Evolutionary conservation across 2,797 vertebrate genomes (phyloP).

Genomic region (Lindbergichthys nudifrons): DNA sequence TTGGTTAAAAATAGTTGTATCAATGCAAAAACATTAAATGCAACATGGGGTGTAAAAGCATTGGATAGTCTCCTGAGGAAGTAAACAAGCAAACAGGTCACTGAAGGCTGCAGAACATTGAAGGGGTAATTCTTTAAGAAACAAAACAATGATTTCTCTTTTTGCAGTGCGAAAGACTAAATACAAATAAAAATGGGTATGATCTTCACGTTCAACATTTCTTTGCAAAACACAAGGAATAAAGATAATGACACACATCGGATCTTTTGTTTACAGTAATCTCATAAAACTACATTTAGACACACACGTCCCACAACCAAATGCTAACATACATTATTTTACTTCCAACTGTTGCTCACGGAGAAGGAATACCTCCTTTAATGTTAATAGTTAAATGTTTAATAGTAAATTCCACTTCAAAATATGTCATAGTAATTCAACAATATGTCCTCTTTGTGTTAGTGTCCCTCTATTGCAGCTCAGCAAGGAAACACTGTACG

Average conservation of each 20-base stretch:
- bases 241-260: constrained; percentile 20
- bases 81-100: constrained; percentile 27
- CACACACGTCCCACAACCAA: constrained; percentile 13
- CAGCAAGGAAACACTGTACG: not conserved
- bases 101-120: constrained; percentile 19
- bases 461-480: not conserved
- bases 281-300: constrained; percentile 15
- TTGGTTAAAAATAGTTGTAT: constrained; percentile 37
- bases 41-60: constrained; percentile 25
- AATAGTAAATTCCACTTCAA: constrained; percentile 36
- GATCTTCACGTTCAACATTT: constrained; percentile 5
- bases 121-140: not conserved
- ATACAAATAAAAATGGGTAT: not conserved
- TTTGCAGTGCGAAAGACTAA: constrained; percentile 1
- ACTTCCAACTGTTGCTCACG: constrained; percentile 23
- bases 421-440: not conserved
- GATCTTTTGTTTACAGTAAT: constrained; percentile 46
- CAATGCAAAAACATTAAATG: constrained; percentile 43
- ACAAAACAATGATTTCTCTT: not conserved
- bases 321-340: constrained; percentile 5
- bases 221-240: constrained; percentile 7
- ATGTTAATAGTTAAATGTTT: constrained; percentile 11
- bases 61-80: constrained; percentile 43
- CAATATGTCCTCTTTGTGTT: not conserved
- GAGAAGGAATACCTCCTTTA: constrained; percentile 31